phyloP scores from a whole-genome alignment of 2,113 vertebrate species.

The Odontophorus gujanensis region DNA sequence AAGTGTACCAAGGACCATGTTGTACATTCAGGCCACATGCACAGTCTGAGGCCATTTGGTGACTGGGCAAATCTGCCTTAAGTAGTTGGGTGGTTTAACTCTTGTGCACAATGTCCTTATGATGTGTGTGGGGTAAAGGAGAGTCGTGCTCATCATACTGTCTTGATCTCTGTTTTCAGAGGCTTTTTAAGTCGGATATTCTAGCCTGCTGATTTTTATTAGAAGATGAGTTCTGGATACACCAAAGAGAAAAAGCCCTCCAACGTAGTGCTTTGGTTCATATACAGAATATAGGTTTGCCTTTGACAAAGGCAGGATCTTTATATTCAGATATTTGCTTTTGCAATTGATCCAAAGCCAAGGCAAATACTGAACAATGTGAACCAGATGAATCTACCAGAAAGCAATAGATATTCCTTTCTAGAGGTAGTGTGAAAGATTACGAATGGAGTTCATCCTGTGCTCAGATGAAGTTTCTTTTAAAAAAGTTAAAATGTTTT shows the following conservation, averaged over 20 bases:
- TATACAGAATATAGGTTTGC: not conserved
- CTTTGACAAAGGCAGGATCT: slow-evolving; percentile 9
- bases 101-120: rapidly evolving
- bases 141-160: not conserved
- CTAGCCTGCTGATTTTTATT: not conserved
- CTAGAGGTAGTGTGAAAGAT: not conserved
- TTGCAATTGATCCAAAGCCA: slow-evolving; percentile 49
- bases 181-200: not conserved
- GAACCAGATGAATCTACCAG: slow-evolving; percentile 34
- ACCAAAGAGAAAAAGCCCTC: not conserved
- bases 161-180: not conserved
- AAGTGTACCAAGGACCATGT: not conserved
- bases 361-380: slow-evolving; percentile 53
- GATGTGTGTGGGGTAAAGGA: not conserved
- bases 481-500: not conserved
- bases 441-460: not conserved
- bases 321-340: slow-evolving; percentile 22
- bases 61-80: not conserved
- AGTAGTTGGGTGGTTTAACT: not conserved
- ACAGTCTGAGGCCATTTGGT: not conserved
- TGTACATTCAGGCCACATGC: rapidly evolving
- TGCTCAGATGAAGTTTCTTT: slow-evolving; percentile 1
- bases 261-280: slow-evolving; percentile 11
- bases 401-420: not conserved
- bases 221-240: not conserved